Base-by-base conservation (phyloP, 2,888 invertebrate genomes). In the Nowickia ferox region DNA sequence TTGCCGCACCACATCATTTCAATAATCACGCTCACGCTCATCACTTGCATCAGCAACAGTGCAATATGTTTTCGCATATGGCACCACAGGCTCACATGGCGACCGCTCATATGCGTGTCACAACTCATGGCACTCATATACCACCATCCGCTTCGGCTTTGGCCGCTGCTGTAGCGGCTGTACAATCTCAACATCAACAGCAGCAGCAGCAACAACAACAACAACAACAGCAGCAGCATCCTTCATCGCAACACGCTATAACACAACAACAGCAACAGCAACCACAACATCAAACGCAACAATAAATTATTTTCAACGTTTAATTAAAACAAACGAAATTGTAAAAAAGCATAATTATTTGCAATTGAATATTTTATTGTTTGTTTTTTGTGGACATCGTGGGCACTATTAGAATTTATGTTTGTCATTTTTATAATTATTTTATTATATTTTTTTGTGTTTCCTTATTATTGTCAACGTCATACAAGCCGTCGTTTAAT, bases 1-100 rank as follows among this genome's bases (percentile, higher is more conserved):
- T 91, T 87, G 87, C 91, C 79, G 89, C 89, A 72, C 90, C 91
- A 87, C 91, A 90, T 87, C 90, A 90, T 53, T 88, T 88, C 69
- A 88, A 89, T 76, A 91, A 90, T 83, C 83, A 89, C 84, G 90
- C 89, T 17, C 90, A 90, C 76, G 85, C 88, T 9, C 88, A 88
- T 80, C 87, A 88, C 63, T 87, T 88, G 79, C 91, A 90, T 48
- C 90, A 90, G 68, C 91, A 91, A 82, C 91, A 91, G 57, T 91
- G 90, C 87, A 91, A 90, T 86, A 91, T 91, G 92, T 91, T 92
- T 87, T 90, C 91, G 83, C 91, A 91, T 63, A 92, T 91, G 92
- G 87, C 91, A 61, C 91, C 91, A 9, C 92, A 91, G 83, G 91
- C 91, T 22, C 92, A 91, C 71, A 91, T 92, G 91, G 90, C 91